Evolutionary conservation across 92 coral and sea anemone genomes (phyloP).

Genomic region (Paragorgia papillata): DNA sequence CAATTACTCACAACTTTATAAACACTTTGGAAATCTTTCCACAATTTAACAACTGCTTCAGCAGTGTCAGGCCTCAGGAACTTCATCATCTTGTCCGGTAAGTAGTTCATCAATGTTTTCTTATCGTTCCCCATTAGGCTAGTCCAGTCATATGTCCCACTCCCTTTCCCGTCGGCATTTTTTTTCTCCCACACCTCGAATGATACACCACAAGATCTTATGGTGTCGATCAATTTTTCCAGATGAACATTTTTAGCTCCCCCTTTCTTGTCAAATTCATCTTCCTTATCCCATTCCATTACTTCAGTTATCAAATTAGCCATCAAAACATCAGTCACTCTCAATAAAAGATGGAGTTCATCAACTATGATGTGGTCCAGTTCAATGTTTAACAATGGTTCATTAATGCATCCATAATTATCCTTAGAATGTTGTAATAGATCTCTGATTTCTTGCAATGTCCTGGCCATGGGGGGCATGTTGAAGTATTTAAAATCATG

Average conservation of each 20-base stretch:
- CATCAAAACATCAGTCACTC: conserved; percentile 46
- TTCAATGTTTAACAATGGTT: conserved; percentile 48
- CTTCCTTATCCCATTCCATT: conserved; percentile 47
- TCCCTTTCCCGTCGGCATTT: conserved; percentile 24
- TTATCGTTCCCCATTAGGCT: conserved; percentile 54
- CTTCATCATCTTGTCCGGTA: conserved; percentile 36
- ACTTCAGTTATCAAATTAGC: conserved; percentile 35
- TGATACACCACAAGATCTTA: conserved; percentile 51
- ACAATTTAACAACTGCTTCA: not conserved
- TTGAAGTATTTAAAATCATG: not conserved
- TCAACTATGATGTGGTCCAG: conserved; percentile 55
- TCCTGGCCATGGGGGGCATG: conserved; percentile 12
- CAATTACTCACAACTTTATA: not conserved
- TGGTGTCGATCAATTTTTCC: conserved; percentile 13
- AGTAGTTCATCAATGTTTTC: conserved; percentile 26
- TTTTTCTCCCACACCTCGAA: conserved; percentile 54
- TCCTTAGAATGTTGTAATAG: conserved; percentile 26
- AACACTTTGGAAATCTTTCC: conserved; percentile 19
- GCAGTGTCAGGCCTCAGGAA: conserved; percentile 22
- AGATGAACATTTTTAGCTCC: conserved; percentile 31
- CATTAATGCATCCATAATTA: conserved; percentile 46
- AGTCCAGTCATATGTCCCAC: conserved; percentile 50
- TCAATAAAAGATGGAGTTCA: conserved; percentile 54
- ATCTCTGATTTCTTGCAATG: conserved; percentile 42
- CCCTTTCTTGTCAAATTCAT: conserved; percentile 39